Percentiles rank a stretch among this genome's conserved stretches.
These are phyloP conservation scores for Caenorhabditis becei DNA, from an alignment of 2,888 invertebrate genomes.

Conservation along the genomic window DNA sequence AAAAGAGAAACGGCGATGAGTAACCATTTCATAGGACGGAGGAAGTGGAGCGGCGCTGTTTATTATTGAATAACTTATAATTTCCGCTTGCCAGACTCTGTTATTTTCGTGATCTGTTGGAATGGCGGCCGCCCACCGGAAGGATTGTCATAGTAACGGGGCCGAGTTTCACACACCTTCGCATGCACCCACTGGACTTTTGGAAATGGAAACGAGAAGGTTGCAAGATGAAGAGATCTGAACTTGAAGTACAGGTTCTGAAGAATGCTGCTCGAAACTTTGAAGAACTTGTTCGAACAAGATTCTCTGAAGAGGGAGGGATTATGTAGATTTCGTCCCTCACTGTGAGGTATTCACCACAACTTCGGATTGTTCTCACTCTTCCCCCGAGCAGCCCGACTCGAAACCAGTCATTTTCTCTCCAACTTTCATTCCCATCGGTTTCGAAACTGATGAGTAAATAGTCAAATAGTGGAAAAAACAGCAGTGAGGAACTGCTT, in stretches of 20 bases:
- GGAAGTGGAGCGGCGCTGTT: constrained; percentile 11
- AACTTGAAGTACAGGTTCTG: no score
- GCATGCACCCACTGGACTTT: background rate
- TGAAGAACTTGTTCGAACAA: no score
- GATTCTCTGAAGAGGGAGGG: no score
- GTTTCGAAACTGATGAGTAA: constrained; percentile 56
- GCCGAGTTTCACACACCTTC: constrained; percentile 31
- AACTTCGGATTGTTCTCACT: background rate
- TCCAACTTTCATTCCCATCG: constrained; percentile 18
- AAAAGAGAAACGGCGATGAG: constrained; percentile 20
- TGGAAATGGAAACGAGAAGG: background rate
- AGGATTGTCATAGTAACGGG: constrained; percentile 47
- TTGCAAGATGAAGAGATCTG: background rate
- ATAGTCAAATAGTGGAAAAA: constrained; percentile 33
- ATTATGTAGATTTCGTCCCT: no score
- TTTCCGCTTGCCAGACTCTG: background rate
- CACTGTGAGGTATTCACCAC: no score
- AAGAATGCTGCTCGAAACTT: no score
- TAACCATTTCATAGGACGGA: constrained; percentile 36
- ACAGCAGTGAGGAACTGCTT: constrained; percentile 12
- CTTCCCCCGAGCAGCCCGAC: background rate
- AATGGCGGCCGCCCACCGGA: constrained; percentile 16
- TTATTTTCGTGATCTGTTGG: constrained; percentile 7
- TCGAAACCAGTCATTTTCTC: constrained; percentile 29
- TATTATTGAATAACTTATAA: constrained; percentile 36